Conservation (phyloP, 1,140 invertebrate species). For the Aphaenogaster floridana region DNA sequence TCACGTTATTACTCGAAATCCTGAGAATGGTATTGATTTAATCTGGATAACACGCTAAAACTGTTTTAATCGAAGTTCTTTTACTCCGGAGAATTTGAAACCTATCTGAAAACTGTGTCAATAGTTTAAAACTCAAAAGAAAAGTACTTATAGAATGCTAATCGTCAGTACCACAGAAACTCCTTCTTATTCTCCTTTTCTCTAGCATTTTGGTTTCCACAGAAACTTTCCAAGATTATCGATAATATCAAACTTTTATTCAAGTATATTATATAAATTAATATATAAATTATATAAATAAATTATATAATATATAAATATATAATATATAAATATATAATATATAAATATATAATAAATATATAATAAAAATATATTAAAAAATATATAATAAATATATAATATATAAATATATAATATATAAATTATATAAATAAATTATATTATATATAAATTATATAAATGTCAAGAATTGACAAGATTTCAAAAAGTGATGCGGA, state of each 20-base stretch:
- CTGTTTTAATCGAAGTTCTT: background rate
- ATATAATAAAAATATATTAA: too few species aligned
- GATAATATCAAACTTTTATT: background rate
- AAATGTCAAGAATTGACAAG: background rate
- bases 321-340: too few species aligned
- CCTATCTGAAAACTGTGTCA: background rate
- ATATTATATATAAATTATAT: background rate
- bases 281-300: too few species aligned
- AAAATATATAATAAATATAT: too few species aligned
- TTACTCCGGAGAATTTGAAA: background rate
- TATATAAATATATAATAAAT: too few species aligned
- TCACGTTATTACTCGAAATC: background rate
- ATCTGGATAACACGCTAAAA: background rate
- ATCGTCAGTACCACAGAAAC: background rate
- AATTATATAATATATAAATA: too few species aligned
- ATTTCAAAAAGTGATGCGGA: background rate
- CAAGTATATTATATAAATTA: background rate
- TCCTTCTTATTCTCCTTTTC: background rate
- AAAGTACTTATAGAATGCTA: slow-evolving; percentile 3
- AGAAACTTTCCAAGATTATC: background rate
- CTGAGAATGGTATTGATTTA: background rate
- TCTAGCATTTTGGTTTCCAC: background rate
- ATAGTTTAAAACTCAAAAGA: slow-evolving; percentile 10
- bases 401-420: background rate
- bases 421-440: too few species aligned